Evolutionary conservation across 2,113 vertebrate species (phyloP), one percentile per base, ranked within the genome.

Genomic region (Myotis lucifugus): DNA sequence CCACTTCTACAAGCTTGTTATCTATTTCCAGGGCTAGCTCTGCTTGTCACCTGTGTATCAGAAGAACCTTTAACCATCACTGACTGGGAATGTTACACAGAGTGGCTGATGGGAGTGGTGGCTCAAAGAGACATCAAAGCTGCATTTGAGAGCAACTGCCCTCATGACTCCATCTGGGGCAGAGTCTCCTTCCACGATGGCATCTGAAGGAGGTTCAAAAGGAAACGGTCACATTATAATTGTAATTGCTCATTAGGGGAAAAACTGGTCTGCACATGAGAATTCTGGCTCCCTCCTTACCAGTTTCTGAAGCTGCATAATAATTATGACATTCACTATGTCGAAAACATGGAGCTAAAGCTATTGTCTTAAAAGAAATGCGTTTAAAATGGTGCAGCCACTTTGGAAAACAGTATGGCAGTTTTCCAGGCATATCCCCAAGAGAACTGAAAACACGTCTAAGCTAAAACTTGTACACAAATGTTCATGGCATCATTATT

Each of bases 311-410:
- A 81, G 32, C 8, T 34, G 56, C n/a, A 64, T 66, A 66, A 59
- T 66, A 59, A 76, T 54, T 23, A 13, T 12, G 12, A 15, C 13
- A 66, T 46, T 48, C 15, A 32, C 56, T 14, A 46, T n/a, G 56
- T 56, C 29, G 69, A 42, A 93, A 70, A 85, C 34, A 37, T 21
- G 72, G 17, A 78, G 21, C 21, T 61, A 50, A 25, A 70, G 46
- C 40, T 64, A 79, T 50, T 73, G 50, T 92, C 94, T 79, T 79
- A 73, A 91, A 77, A 67, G n/a, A 92, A 87, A 90, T 50, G 72
- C 6, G 40, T 56, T 34, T 90, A 87, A 88, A 85, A 88, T 67
- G 37, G 21, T 72, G 12, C 18, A 82, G 59, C 42, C 29, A 48
- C 56, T 89, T 85, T 48, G 61, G 11, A 64, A 94, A 93, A 81